A percentile compares a stretch with the other conserved stretches of the same genome.
Conservation (phyloP, 2,113 vertebrate genomes). For the Gasterosteus nipponicus region DNA sequence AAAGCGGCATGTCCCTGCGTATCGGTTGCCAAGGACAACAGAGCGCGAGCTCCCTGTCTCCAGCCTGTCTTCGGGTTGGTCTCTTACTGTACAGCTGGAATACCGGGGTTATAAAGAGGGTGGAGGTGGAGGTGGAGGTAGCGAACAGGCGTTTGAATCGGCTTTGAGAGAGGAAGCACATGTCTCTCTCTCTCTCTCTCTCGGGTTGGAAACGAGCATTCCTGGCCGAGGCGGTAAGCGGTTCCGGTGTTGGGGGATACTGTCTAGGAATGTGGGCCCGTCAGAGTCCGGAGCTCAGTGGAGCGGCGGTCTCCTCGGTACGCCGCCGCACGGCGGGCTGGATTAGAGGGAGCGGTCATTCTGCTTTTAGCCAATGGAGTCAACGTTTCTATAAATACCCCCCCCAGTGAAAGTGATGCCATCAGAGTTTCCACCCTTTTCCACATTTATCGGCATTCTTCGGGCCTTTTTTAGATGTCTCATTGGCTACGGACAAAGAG, state of each 20-base stretch:
- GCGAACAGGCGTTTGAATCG: not conserved
- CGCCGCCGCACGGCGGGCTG: constrained; percentile 20
- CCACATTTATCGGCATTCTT: constrained; percentile 30
- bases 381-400: constrained; percentile 15
- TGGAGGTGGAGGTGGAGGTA: too few relatives aligned
- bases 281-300: constrained; percentile 44
- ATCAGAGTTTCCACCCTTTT: constrained; percentile 2
- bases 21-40: too few relatives aligned
- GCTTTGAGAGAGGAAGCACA: too few relatives aligned
- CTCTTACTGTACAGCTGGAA: not conserved
- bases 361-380: not conserved
- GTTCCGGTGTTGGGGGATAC: constrained; percentile 69
- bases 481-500: constrained; percentile 41
- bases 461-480: constrained; percentile 22
- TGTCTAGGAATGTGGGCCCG: constrained; percentile 73
- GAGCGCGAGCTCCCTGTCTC: not conserved
- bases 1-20: too few relatives aligned
- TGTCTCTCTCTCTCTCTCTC: not conserved
- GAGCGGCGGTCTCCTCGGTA: constrained; percentile 61
- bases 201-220: constrained; percentile 68
- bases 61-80: too few relatives aligned
- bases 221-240: constrained; percentile 62
- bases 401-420: constrained; percentile 10
- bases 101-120: not conserved
- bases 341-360: constrained; percentile 28